phyloP scores from a whole-genome alignment of 2,113 vertebrate species.

The Leptocoma aspasia region DNA sequence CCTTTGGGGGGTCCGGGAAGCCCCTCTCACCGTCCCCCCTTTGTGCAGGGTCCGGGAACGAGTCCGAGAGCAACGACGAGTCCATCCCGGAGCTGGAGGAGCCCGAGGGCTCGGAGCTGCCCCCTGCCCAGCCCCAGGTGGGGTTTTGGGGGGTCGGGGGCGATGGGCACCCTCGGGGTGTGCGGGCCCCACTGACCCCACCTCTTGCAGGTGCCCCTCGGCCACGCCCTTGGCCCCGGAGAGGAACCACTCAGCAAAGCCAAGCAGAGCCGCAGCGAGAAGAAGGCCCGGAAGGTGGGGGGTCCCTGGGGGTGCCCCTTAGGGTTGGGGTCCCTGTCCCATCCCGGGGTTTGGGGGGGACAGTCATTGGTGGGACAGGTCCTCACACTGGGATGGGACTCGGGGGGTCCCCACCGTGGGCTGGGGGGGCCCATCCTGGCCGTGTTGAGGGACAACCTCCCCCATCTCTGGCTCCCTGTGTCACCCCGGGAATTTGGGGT shows the following conservation, averaged over 20 bases:
- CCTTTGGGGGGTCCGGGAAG: background rate
- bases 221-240: constrained; percentile 73
- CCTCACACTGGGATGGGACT: too few species aligned
- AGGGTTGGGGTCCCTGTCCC: background rate
- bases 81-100: constrained; percentile 88
- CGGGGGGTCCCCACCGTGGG: background rate
- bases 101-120: constrained; percentile 67
- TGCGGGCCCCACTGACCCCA: background rate
- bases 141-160: accelerated
- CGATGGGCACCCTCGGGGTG: accelerated
- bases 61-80: constrained; percentile 86
- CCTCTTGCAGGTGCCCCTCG: constrained; percentile 54
- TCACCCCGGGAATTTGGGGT: background rate
- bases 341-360: background rate
- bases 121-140: constrained; percentile 79
- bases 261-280: constrained; percentile 96
- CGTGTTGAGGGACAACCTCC: accelerated
- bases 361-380: background rate
- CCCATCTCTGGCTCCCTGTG: accelerated
- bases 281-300: constrained; percentile 92
- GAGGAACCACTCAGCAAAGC: constrained; percentile 87
- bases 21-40: background rate
- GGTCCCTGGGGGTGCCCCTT: background rate
- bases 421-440: background rate
- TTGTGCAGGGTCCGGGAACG: constrained; percentile 77